phyloP scores from a whole-genome alignment of 2,113 vertebrate genomes.

The Pyrgilauda ruficollis region DNA sequence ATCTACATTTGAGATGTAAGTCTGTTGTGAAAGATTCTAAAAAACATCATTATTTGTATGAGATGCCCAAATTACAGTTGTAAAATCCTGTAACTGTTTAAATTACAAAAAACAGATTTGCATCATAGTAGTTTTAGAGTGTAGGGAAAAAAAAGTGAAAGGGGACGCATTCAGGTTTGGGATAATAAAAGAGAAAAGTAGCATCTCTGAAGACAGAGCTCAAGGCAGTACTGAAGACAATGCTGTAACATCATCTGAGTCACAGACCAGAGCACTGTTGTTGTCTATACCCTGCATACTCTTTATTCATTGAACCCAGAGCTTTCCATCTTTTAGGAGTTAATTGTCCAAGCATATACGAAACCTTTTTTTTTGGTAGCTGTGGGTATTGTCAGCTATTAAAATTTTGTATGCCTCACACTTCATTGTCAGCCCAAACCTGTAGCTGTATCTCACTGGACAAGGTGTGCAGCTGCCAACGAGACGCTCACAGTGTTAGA shows the following conservation, averaged over 20 bases:
- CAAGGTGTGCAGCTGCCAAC: background rate
- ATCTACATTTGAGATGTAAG: background rate
- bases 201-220: background rate
- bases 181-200: background rate
- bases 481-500: background rate
- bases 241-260: background rate
- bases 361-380: background rate
- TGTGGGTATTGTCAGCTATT: background rate
- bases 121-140: background rate
- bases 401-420: accelerated
- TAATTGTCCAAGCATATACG: background rate
- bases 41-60: background rate
- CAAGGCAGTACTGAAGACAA: background rate
- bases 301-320: background rate
- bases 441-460: background rate
- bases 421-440: background rate
- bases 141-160: background rate
- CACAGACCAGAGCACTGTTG: background rate
- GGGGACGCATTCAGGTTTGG: background rate
- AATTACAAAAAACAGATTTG: background rate
- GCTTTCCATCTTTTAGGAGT: background rate
- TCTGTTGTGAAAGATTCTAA: background rate
- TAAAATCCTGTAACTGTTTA: background rate
- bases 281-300: background rate
- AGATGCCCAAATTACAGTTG: background rate